Conservation (phyloP, 2,888 invertebrate species). For the Spodoptera picta region DNA sequence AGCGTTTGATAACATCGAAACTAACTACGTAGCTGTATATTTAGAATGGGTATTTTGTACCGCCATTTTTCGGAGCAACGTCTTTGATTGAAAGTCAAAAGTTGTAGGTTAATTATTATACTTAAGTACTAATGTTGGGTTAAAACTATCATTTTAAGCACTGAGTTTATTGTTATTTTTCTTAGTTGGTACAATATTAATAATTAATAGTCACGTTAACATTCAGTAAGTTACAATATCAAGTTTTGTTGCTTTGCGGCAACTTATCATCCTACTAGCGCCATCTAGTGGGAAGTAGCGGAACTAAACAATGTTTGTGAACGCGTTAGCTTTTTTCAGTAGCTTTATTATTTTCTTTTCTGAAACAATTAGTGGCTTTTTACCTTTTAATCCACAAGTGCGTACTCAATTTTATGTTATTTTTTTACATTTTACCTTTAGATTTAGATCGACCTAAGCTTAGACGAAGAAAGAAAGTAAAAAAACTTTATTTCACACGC, state of each 20-base stretch:
- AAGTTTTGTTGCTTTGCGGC: neutral
- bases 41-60: slow-evolving; percentile 32
- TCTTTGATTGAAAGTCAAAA: slow-evolving; percentile 15
- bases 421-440: too few species aligned
- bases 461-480: too few species aligned
- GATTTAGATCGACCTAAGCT: too few species aligned
- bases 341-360: neutral
- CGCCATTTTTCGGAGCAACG: slow-evolving; percentile 23
- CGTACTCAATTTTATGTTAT: too few species aligned
- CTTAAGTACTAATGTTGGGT: too few species aligned
- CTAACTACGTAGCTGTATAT: slow-evolving; percentile 24
- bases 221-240: neutral
- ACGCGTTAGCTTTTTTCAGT: too few species aligned
- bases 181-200: too few species aligned
- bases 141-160: too few species aligned
- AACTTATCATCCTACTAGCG: slow-evolving; percentile 51
- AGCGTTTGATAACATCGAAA: slow-evolving; percentile 44
- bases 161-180: too few species aligned
- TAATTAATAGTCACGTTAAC: neutral
- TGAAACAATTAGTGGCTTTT: neutral
- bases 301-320: slow-evolving; percentile 37
- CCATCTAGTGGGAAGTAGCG: slow-evolving; percentile 73
- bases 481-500: too few species aligned
- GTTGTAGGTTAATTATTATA: neutral
- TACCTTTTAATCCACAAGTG: neutral